Percentiles rank a stretch among this genome's conserved stretches.
Evolutionary conservation across 2,113 vertebrate species (phyloP).

Genomic region (Myotis lucifugus): DNA sequence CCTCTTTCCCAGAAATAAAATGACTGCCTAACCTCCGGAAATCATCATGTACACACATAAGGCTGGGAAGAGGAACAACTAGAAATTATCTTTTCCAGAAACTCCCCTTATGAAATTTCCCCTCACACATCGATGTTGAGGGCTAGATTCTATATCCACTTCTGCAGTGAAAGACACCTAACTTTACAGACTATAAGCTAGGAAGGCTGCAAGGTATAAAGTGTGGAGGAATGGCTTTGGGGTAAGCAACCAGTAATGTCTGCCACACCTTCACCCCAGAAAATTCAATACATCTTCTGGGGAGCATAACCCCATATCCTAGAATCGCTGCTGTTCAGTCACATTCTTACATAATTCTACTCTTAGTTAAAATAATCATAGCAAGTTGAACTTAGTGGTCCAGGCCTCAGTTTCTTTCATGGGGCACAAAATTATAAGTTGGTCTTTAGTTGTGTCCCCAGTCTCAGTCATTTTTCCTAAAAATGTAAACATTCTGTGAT

Average conservation of each 20-base stretch:
- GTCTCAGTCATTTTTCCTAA: neutral
- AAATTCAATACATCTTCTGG: neutral
- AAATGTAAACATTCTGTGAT: neutral
- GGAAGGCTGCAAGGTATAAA: neutral
- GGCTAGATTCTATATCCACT: neutral
- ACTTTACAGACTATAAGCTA: neutral
- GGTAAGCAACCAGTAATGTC: neutral
- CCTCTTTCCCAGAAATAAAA: neutral
- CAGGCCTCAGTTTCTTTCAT: neutral
- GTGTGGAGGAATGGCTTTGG: too few relatives aligned
- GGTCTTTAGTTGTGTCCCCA: neutral
- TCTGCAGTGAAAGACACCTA: neutral
- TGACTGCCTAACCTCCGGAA: neutral
- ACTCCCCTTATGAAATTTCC: neutral
- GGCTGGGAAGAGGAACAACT: neutral
- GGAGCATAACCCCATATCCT: neutral
- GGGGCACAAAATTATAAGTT: neutral
- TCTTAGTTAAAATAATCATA: neutral
- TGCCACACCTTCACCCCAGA: neutral
- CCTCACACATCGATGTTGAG: neutral
- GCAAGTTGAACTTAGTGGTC: neutral
- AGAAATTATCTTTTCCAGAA: neutral
- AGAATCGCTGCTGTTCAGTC: neutral
- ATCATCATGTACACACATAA: neutral
- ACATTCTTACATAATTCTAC: neutral